Conservation (phyloP, 2,797 vertebrate genomes). For the Megalops cyprinoides region DNA sequence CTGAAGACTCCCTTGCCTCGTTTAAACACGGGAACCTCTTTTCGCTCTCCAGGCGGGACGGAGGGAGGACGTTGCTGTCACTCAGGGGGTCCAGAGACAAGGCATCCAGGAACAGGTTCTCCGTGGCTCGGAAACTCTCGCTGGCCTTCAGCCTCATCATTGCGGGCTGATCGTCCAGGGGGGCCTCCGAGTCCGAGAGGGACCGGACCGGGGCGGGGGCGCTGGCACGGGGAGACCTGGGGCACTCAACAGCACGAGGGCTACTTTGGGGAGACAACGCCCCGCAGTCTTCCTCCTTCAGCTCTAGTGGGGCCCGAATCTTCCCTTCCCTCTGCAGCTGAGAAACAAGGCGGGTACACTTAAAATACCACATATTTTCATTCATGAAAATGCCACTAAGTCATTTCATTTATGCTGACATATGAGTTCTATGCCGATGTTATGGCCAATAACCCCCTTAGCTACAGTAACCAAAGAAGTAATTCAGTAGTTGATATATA, state of each 20-base stretch:
- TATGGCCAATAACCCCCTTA: too few species aligned
- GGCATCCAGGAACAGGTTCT: slow-evolving; percentile 90
- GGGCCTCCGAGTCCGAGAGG: slow-evolving; percentile 80
- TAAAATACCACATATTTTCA: not conserved
- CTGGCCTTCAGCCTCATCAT: slow-evolving; percentile 77
- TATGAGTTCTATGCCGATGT: too few species aligned
- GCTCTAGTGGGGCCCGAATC: slow-evolving; percentile 53
- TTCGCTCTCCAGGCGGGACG: slow-evolving; percentile 77
- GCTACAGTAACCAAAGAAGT: too few species aligned
- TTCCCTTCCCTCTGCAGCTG: slow-evolving; percentile 85
- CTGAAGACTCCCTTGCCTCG: slow-evolving; percentile 70
- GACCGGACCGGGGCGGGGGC: slow-evolving; percentile 65
- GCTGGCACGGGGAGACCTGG: slow-evolving; percentile 56
- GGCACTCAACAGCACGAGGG: slow-evolving; percentile 56
- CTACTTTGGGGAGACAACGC: slow-evolving; percentile 73
- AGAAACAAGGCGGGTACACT: not conserved
- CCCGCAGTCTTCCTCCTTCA: slow-evolving; percentile 65
- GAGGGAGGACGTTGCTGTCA: slow-evolving; percentile 72
- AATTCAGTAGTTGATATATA: too few species aligned
- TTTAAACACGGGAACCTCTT: slow-evolving; percentile 81
- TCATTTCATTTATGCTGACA: too few species aligned
- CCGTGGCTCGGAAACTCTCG: slow-evolving; percentile 75
- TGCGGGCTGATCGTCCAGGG: slow-evolving; percentile 76
- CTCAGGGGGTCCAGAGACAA: slow-evolving; percentile 83
- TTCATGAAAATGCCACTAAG: too few species aligned